Evolutionary conservation across 2,113 vertebrate genomes (phyloP), one percentile per base, ranked within the genome.

Genomic region (Cyphomyrus discorhynchus): DNA sequence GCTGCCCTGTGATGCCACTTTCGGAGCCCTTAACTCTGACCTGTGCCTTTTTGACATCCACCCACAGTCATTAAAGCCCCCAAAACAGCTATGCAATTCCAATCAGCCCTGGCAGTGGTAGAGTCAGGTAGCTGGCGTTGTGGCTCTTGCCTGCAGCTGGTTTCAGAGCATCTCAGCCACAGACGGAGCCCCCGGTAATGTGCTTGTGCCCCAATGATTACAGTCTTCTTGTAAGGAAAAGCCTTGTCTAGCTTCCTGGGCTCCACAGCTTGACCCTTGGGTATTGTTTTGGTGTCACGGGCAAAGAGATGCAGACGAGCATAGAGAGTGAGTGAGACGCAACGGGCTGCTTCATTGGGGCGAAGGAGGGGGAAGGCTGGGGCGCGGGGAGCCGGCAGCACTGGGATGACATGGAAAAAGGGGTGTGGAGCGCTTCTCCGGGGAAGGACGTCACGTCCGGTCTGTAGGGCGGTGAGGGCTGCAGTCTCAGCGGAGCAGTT

Each of bases 41-140:
- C 31, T 89, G 90, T 80, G 70, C 90, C 89, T n/a, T n/a, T n/a
- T n/a, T n/a, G n/a, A n/a, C n/a, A n/a, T n/a, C n/a, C n/a, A n/a
- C n/a, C 74, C 74, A 47, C 77, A 87, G 17, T 77, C 90, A 39
- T 89, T 46, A 47, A 84, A 91, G 91, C 91, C 84, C 91, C 86
- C 91, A 91, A 91, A 94, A 91, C 93, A 92, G 19, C 90, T 91
- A 86, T 90, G 92, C 87, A 85, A 83, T 90, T 88, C 86, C 91
- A 90, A 92, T 92, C 91, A 92, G 11, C 91, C 90, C 53, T 93
- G 92, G 92, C 89, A 90, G 89, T 90, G 88, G 88, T 88, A 77
- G 8, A 86, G 83, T 92, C 92, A 94, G 89, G 92, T 90, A 49
- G 86, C 89, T 58, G 89, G 92, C 90, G 74, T 92, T 93, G 93